A percentile compares a stretch with the other conserved stretches of the same genome.
Evolutionary conservation across 2,888 invertebrate species (phyloP).

Genomic region (Druceiella hillmani): DNA sequence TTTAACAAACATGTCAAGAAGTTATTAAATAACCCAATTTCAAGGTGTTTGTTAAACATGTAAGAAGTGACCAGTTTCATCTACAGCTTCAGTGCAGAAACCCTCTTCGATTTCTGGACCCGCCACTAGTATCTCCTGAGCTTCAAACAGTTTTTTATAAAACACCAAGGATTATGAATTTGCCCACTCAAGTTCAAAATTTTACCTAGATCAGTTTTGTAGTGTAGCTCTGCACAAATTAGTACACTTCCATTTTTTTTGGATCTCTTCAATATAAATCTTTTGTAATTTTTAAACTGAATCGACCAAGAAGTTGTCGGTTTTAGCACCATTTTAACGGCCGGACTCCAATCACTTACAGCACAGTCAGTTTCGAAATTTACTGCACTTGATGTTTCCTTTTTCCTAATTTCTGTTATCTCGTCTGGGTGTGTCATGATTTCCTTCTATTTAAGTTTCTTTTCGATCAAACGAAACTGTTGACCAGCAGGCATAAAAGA

Average conservation of each 20-base stretch:
- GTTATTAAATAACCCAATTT: no score
- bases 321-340: slow-evolving; percentile 13
- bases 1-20: no score
- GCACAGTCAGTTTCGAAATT: no score
- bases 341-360: no score
- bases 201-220: slow-evolving; percentile 1
- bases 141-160: slow-evolving; percentile 5
- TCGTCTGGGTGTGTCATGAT: no score
- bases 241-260: slow-evolving; percentile 4
- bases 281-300: slow-evolving; percentile 5
- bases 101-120: slow-evolving; percentile 3
- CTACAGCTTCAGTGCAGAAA: slow-evolving; percentile 8
- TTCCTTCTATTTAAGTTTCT: slow-evolving; percentile 21
- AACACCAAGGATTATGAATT: slow-evolving; percentile 4
- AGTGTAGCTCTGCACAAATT: slow-evolving; percentile 4
- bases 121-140: slow-evolving; percentile 7
- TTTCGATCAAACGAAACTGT: slow-evolving; percentile 27
- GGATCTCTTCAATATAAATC: slow-evolving; percentile 4
- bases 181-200: slow-evolving; percentile 4
- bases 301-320: slow-evolving; percentile 4
- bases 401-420: no score
- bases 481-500: slow-evolving; percentile 27
- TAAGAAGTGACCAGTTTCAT: slow-evolving; percentile 4
- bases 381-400: no score
- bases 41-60: no score